Percentiles rank a stretch among this genome's conserved stretches.
Conservation (phyloP, 2,888 invertebrate genomes). For the Girardia tigrina region DNA sequence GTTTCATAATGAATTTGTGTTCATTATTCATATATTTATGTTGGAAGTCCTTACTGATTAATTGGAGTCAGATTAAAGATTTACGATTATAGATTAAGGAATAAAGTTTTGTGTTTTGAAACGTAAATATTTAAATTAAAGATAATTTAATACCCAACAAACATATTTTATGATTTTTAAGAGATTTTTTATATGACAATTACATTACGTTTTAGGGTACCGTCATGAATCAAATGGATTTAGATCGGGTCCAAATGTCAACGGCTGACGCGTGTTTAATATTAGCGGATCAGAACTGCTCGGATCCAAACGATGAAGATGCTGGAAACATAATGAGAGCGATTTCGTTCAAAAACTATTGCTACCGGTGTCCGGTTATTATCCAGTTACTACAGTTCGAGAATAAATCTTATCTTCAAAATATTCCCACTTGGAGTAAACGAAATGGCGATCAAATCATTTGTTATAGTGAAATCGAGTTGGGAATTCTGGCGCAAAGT, state of each 20-base stretch:
- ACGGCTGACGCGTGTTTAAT: conserved; percentile 96
- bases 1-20: too few species aligned
- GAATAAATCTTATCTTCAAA: conserved; percentile 90
- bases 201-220: too few species aligned
- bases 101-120: too few species aligned
- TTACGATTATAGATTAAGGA: too few species aligned
- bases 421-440: conserved; percentile 92
- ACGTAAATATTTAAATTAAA: too few species aligned
- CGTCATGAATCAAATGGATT: conserved; percentile 98
- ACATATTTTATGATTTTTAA: too few species aligned
- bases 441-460: conserved; percentile 84
- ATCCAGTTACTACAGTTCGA: conserved; percentile 99
- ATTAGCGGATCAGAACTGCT: conserved; percentile 92
- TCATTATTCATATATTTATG: too few species aligned
- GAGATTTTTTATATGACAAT: too few species aligned
- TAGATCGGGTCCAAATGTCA: conserved; percentile 76
- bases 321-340: conserved; percentile 98
- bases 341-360: conserved; percentile 96
- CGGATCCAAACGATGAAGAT: conserved; percentile 96
- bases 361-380: conserved; percentile 90
- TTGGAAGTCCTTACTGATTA: too few species aligned
- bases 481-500: conserved; percentile 95
- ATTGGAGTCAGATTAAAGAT: too few species aligned
- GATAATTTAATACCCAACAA: too few species aligned
- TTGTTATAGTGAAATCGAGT: conserved; percentile 83